Evolutionary conservation across 1,140 invertebrate genomes (phyloP).

Genomic region (Drosophila aff.): DNA sequence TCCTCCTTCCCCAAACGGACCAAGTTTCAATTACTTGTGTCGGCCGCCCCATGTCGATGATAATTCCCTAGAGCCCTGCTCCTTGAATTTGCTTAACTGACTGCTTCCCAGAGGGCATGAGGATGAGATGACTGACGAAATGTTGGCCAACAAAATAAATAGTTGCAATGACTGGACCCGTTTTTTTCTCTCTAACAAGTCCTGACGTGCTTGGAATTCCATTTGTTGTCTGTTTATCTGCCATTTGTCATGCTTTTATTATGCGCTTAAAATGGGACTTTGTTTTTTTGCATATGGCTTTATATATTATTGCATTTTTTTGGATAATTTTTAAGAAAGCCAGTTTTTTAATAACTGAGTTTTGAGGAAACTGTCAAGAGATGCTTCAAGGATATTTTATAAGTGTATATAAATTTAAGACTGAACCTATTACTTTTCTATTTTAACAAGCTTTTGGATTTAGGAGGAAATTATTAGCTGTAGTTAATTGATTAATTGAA

Average conservation of each 20-base stretch:
- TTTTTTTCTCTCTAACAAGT: background rate
- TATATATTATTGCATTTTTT: background rate
- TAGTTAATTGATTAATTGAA: too few relatives aligned
- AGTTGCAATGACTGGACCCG: slow-evolving; percentile 19
- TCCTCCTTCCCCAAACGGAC: background rate
- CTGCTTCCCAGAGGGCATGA: background rate
- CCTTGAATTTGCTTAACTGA: slow-evolving; percentile 6
- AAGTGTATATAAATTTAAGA: background rate
- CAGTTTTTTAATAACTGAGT: too few relatives aligned
- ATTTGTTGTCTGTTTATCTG: background rate
- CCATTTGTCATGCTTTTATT: background rate
- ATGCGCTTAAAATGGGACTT: background rate
- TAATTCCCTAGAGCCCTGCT: slow-evolving; percentile 29
- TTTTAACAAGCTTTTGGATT: too few relatives aligned
- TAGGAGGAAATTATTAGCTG: too few relatives aligned
- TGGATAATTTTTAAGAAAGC: too few relatives aligned
- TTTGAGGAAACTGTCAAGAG: too few relatives aligned
- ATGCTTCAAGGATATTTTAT: too few relatives aligned
- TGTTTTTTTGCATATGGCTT: background rate
- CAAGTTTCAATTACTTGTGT: slow-evolving; percentile 46
- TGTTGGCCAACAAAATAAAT: slow-evolving; percentile 27
- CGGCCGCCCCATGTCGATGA: slow-evolving; percentile 14
- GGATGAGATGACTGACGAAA: background rate
- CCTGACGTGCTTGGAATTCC: background rate
- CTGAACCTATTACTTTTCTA: too few relatives aligned